Evolutionary conservation across 1,140 invertebrate species (phyloP), one percentile per base, ranked within the genome.

Genomic region (Leptonema lineaticorne): DNA sequence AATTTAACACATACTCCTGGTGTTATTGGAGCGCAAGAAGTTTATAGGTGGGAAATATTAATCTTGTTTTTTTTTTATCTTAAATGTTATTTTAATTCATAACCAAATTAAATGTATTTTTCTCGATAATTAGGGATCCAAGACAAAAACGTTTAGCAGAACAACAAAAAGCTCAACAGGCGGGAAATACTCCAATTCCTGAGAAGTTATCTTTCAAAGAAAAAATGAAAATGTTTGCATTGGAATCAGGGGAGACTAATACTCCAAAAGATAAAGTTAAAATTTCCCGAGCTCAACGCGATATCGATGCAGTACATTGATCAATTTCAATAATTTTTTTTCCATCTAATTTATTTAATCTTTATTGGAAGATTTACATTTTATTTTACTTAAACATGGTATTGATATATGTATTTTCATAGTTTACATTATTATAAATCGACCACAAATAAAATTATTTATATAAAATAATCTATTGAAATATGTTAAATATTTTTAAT

Each of bases 211-310:
- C 90, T 59, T 96, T 97, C 77, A 93, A 94, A 78, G 94, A 96
- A 77, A 97, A 97, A 81, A 96, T 97, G 93, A 95, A 95, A 79
- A 95, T 96, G 93, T 97, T 97, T 83, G 94, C 94, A 11, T 89
- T 94, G 82, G 93, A 95, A 81, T 92, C 92, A 0, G 93, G 93
- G 24, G 93, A 96, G 78, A 85, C 88, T 74, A 87, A 89, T 71
- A 93, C 93, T 11, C 93, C 93, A 45, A 90, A 92, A 78, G 93
- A 95, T 76, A 95, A 95, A 83, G 91, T 94, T 33, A 96, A 95
- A 83, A 94, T 94, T 76, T 95, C 93, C n/a, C 85, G 91, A 72
- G 93, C 93, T 33, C 93, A 96, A 80, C 85, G 93, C 72, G 93
- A 95, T 77, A 96, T 96, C 74, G 93, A 95, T 79, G 84, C 85